A percentile compares a stretch with the other conserved stretches of the same genome.
These are phyloP conservation scores for Cerceris ruficornis DNA, from an alignment of 2,888 invertebrate genomes.

Conservation along the genomic window DNA sequence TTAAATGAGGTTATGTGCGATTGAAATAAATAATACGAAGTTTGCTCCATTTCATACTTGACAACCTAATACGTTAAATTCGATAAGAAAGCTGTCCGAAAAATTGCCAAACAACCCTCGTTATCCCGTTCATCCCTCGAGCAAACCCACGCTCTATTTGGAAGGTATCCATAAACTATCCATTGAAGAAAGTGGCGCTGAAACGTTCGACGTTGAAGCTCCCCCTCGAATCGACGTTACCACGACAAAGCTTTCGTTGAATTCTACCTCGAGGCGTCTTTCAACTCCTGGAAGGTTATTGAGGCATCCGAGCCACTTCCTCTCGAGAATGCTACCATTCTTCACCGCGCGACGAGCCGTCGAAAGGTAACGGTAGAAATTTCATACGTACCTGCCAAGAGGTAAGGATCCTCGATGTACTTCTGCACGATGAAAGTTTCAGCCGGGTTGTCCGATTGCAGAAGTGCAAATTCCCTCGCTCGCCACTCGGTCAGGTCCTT, in stretches of 20 bases:
- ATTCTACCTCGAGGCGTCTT: constrained; percentile 6
- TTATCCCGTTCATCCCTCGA: neutral
- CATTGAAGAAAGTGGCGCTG: constrained; percentile 36
- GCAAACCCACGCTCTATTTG: neutral
- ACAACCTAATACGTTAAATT: too few species aligned
- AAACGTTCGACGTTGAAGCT: constrained; percentile 36
- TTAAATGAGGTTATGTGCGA: too few species aligned
- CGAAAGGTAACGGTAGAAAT: constrained; percentile 13
- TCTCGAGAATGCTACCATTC: constrained; percentile 34
- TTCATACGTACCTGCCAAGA: constrained; percentile 82
- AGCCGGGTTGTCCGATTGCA: constrained; percentile 31
- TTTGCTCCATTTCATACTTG: too few species aligned
- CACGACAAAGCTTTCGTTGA: constrained; percentile 21
- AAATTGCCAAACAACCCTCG: neutral
- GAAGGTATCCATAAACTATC: neutral
- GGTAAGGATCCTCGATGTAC: constrained; percentile 85
- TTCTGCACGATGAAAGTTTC: constrained; percentile 84
- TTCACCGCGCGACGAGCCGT: constrained; percentile 36
- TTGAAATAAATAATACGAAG: too few species aligned
- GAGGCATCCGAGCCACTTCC: constrained; percentile 15
- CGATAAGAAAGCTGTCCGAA: too few species aligned
- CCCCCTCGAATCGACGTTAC: constrained; percentile 12
- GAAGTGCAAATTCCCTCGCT: constrained; percentile 59
- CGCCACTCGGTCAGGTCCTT: constrained; percentile 78
- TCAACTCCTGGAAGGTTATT: constrained; percentile 10